A percentile compares a stretch with the other conserved stretches of the same genome.
Conservation (phyloP, 2,888 invertebrate species). For the Andrena flavipes region DNA sequence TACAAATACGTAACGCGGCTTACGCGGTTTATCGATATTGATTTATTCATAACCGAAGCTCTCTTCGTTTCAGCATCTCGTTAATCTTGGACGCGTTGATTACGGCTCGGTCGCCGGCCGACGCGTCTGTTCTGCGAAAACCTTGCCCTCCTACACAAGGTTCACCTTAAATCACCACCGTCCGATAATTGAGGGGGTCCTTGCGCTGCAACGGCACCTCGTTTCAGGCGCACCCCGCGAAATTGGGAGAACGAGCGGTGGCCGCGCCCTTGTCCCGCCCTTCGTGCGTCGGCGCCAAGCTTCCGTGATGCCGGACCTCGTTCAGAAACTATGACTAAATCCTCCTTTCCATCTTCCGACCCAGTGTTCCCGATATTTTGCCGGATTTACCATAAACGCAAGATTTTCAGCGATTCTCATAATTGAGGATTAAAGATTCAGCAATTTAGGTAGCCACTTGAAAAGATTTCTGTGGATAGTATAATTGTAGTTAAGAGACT, state of each 20-base stretch:
- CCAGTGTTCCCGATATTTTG: not conserved
- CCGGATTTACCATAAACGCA: not conserved
- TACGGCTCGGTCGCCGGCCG: conserved; percentile 49
- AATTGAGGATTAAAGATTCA: not conserved
- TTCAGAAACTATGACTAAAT: conserved; percentile 11
- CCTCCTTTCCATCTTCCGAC: not conserved
- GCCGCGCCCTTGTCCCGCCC: conserved; percentile 76
- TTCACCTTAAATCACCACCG: conserved; percentile 74
- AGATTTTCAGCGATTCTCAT: too few species aligned
- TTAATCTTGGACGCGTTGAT: conserved; percentile 70
- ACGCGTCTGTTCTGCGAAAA: conserved; percentile 52
- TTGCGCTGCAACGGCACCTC: conserved; percentile 77
- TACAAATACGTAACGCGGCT: conserved; percentile 67
- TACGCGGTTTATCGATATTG: conserved; percentile 69
- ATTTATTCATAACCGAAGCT: conserved; percentile 66
- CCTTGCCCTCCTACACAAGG: conserved; percentile 66
- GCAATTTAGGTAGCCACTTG: too few species aligned
- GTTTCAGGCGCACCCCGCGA: conserved; percentile 78
- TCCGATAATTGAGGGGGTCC: conserved; percentile 80
- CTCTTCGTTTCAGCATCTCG: conserved; percentile 71
- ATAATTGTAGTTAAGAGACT: too few species aligned
- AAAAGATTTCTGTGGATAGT: too few species aligned
- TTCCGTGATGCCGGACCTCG: conserved; percentile 71
- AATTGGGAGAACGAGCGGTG: conserved; percentile 79
- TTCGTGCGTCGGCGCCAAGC: conserved; percentile 74